These are phyloP conservation scores for Hippopotamus amphibius DNA, from an alignment of 2,113 vertebrate genomes.

Conservation along the genomic window DNA sequence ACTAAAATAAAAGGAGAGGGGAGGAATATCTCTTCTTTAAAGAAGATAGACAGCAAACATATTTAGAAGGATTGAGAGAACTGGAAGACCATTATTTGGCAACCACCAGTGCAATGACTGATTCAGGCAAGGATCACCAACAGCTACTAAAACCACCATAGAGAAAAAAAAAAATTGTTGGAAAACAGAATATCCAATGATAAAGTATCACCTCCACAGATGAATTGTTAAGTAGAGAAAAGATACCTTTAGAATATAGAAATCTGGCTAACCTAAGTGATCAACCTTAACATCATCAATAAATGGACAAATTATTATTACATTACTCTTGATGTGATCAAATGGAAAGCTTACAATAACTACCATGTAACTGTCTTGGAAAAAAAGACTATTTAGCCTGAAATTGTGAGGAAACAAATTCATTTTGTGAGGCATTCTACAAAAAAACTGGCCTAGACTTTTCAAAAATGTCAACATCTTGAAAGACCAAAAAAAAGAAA, in stretches of 20 bases:
- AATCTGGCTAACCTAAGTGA: background rate
- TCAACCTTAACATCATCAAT: background rate
- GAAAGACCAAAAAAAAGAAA: background rate
- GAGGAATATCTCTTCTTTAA: background rate
- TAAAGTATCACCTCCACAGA: background rate
- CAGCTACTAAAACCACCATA: background rate
- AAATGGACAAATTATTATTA: background rate
- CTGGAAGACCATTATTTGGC: background rate
- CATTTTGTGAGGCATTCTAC: background rate
- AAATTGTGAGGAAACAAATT: background rate
- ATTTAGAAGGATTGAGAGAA: background rate
- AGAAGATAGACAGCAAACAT: background rate
- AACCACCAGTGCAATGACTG: background rate
- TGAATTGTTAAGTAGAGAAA: background rate
- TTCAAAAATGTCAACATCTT: background rate
- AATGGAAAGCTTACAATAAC: background rate
- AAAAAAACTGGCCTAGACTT: background rate
- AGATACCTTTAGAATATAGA: background rate
- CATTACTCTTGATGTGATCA: background rate
- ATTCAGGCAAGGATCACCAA: background rate
- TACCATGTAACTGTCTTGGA: background rate
- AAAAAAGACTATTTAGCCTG: background rate
- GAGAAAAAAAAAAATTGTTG: background rate
- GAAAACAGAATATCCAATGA: slow-evolving; percentile 15
- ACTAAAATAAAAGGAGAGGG: background rate